These are phyloP conservation scores for Vultur gryphus DNA, from an alignment of 2,797 vertebrate species.

Conservation along the genomic window DNA sequence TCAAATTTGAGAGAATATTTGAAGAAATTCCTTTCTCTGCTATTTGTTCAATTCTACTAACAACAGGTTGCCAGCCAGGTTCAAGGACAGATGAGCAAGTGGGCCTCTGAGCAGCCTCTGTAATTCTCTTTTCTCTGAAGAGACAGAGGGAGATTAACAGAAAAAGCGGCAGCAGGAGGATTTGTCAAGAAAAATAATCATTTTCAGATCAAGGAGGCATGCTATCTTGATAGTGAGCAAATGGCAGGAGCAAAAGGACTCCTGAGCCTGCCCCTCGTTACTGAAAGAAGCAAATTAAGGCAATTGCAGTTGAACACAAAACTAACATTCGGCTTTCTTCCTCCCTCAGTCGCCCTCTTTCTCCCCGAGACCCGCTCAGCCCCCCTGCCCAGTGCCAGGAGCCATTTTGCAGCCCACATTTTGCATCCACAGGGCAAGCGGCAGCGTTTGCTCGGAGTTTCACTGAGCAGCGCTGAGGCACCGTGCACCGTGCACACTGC, in stretches of 20 bases:
- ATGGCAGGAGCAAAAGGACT: slow-evolving; percentile 24
- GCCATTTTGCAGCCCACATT: fast-evolving
- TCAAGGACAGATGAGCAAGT: slow-evolving; percentile 33
- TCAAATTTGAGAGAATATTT: background rate
- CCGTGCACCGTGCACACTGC: fast-evolving
- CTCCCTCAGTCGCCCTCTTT: background rate
- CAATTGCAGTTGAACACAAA: background rate
- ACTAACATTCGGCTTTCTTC: background rate
- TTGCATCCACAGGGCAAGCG: background rate
- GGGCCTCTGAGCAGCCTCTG: slow-evolving; percentile 1
- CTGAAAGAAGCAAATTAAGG: background rate
- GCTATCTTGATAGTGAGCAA: background rate
- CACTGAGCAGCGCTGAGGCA: background rate
- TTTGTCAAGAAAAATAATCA: slow-evolving; percentile 54
- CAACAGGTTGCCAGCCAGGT: background rate
- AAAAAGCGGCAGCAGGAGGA: slow-evolving; percentile 15
- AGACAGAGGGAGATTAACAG: slow-evolving; percentile 45
- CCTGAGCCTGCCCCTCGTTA: background rate
- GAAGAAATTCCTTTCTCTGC: slow-evolving; percentile 16
- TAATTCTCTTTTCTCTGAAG: slow-evolving; percentile 34
- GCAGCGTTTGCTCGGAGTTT: background rate
- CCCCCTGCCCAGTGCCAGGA: background rate
- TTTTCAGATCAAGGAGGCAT: slow-evolving; percentile 22
- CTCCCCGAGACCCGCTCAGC: background rate
- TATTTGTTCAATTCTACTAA: slow-evolving; percentile 22